Evolutionary conservation across 2,797 vertebrate species (phyloP).

Genomic region (Anguilla marmorata): DNA sequence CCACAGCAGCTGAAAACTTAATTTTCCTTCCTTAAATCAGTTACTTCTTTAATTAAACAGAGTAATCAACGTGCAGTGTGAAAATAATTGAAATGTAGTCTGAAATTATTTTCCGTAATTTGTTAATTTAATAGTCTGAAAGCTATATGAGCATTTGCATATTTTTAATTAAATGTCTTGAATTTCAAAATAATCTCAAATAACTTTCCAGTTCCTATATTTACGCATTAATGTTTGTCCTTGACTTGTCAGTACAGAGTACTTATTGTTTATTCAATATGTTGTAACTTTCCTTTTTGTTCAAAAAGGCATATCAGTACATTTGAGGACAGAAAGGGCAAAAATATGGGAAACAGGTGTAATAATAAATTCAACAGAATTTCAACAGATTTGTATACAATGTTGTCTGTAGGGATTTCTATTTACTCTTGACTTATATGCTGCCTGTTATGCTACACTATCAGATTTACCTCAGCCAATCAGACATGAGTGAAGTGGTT

Average conservation of each 20-base stretch:
- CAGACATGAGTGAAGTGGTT: conserved; percentile 61
- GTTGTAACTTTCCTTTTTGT: conserved; percentile 39
- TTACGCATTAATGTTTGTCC: conserved; percentile 58
- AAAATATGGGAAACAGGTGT: background rate
- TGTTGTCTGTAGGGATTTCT: background rate
- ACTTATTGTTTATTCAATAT: conserved; percentile 59
- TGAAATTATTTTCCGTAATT: conserved; percentile 61
- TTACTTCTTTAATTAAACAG: conserved; percentile 32
- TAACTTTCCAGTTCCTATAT: conserved; percentile 62
- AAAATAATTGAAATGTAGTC: conserved; percentile 67
- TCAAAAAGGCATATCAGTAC: background rate
- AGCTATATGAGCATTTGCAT: conserved; percentile 69
- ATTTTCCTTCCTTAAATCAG: background rate
- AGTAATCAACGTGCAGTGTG: conserved; percentile 47
- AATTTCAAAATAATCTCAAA: conserved; percentile 59
- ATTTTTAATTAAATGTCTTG: conserved; percentile 75
- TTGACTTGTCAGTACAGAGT: conserved; percentile 59
- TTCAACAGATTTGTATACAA: conserved; percentile 34
- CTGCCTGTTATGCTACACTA: conserved; percentile 49
- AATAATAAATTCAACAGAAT: conserved; percentile 34
- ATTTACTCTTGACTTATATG: conserved; percentile 50
- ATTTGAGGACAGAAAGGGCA: background rate
- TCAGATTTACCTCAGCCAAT: conserved; percentile 59
- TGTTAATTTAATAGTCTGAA: conserved; percentile 65
- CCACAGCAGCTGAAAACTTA: conserved; percentile 2